Evolutionary conservation across 2,113 vertebrate species (phyloP).

Genomic region (Harpagus bidentatus): DNA sequence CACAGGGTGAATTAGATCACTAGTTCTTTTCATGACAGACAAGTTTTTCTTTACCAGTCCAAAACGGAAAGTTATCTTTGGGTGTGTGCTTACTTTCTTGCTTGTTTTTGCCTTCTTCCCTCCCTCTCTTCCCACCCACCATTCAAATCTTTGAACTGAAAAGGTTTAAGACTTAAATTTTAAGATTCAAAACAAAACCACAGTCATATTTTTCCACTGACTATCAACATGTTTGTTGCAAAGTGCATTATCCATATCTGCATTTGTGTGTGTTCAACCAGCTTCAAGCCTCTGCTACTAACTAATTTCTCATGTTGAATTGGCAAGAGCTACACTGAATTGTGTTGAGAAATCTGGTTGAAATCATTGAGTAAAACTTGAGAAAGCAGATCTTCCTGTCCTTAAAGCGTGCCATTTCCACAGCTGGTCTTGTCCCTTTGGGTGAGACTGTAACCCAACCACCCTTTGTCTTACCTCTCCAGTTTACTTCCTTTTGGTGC

Average conservation of each 20-base stretch:
- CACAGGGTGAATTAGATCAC: neutral
- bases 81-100: neutral
- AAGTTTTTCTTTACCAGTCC: neutral
- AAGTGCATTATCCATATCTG: neutral
- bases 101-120: neutral
- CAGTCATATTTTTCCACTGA: neutral
- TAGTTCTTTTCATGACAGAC: neutral
- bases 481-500: neutral
- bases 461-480: neutral
- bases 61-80: neutral
- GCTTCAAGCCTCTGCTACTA: neutral
- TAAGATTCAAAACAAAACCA: neutral
- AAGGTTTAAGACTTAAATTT: neutral
- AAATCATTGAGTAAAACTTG: neutral
- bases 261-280: neutral
- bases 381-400: slow-evolving; percentile 5
- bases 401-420: neutral
- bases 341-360: slow-evolving; percentile 3
- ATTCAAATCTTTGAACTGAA: neutral
- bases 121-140: neutral
- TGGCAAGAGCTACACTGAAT: neutral
- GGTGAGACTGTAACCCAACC: neutral
- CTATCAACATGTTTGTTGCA: neutral
- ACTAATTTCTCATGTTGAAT: neutral
- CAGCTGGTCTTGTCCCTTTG: neutral